Evolutionary conservation across 2,888 invertebrate genomes (phyloP).

Genomic region (Cordilura impudica): DNA sequence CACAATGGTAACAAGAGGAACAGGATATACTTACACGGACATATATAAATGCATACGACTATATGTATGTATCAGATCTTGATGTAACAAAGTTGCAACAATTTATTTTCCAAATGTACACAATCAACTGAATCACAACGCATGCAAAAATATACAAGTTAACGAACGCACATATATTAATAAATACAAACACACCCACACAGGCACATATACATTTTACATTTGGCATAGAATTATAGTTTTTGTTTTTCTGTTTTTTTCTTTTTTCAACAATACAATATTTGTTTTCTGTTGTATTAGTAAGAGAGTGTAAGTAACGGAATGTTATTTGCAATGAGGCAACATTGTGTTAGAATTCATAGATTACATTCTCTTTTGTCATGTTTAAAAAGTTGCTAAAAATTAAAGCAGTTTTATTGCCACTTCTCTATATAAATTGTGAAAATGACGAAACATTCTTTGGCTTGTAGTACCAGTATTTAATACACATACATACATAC

Average conservation of each 20-base stretch:
- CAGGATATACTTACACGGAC: not conserved
- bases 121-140: constrained; percentile 51
- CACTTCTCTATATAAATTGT: constrained; percentile 37
- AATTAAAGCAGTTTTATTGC: constrained; percentile 40
- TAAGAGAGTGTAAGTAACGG: not conserved
- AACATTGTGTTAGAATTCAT: constrained; percentile 24
- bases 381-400: constrained; percentile 29
- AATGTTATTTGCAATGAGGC: constrained; percentile 8
- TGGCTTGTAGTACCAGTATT: not conserved
- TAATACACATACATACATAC: not conserved
- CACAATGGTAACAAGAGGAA: constrained; percentile 5
- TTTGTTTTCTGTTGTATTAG: not conserved
- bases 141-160: constrained; percentile 11
- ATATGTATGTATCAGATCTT: not conserved
- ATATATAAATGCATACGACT: not conserved
- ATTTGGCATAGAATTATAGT: constrained; percentile 2
- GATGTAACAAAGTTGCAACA: constrained; percentile 50
- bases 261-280: constrained; percentile 16
- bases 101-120: constrained; percentile 52
- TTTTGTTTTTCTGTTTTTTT: not conserved
- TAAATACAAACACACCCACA: not conserved
- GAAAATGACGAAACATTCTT: constrained; percentile 39
- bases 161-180: not conserved
- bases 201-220: not conserved
- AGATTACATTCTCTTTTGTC: constrained; percentile 31